These are phyloP conservation scores for Acrobasis repandana DNA, from an alignment of 2,888 invertebrate genomes.

Conservation along the genomic window DNA sequence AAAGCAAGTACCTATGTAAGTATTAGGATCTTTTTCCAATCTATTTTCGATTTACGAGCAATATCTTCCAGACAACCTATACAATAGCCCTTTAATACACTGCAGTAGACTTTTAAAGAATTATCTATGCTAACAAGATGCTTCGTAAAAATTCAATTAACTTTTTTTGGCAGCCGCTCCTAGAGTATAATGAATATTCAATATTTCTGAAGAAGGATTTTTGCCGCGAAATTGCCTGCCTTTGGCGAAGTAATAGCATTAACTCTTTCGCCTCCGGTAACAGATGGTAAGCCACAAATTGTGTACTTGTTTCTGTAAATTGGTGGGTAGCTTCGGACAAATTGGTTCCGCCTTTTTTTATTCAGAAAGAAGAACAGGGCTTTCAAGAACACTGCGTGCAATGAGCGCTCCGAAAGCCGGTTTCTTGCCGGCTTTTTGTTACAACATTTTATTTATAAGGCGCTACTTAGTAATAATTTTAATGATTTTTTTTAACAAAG, in stretches of 20 bases:
- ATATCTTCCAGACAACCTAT: no score
- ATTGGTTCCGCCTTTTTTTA: no score
- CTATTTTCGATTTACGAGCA: no score
- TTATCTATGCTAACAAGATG: constrained; percentile 14
- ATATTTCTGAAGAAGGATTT: constrained; percentile 27
- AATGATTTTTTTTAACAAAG: no score
- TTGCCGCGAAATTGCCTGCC: constrained; percentile 29
- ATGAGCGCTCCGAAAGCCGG: no score
- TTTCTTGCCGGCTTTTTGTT: no score
- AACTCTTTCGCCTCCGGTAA: constrained; percentile 26
- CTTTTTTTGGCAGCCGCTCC: constrained; percentile 34
- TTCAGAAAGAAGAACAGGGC: no score
- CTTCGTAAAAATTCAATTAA: constrained; percentile 34
- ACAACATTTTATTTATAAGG: no score
- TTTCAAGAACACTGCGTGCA: no score
- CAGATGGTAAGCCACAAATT: constrained; percentile 17
- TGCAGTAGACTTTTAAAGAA: background rate
- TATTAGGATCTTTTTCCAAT: no score
- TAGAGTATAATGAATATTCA: constrained; percentile 35
- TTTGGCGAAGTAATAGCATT: constrained; percentile 30
- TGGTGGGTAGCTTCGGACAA: background rate
- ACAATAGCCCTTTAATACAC: background rate
- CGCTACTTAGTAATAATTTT: no score
- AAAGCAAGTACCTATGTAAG: no score
- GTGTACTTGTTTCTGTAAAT: background rate